Base-by-base conservation (phyloP, 35 echinoderm and acorn worm genomes). In the Lytechinus pictus region DNA sequence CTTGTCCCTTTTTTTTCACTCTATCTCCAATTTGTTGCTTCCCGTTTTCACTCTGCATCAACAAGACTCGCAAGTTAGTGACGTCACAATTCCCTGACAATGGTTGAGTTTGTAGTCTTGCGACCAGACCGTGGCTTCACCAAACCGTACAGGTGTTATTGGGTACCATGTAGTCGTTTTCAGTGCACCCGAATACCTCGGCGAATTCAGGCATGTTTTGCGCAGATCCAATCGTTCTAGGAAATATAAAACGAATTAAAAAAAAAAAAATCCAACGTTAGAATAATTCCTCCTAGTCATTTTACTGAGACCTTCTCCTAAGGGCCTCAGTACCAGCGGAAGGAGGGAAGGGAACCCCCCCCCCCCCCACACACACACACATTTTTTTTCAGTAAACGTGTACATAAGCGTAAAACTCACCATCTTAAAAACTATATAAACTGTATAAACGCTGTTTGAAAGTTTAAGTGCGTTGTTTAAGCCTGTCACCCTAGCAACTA, bases 181-280 rank as follows among this genome's bases (percentile, higher is more conserved):
- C 19, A 53, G 55, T 93, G 10, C 92, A 93, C 3, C 92, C 92
- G 57, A 93, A 93, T 5, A 93, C 92, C 10, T 54, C 10, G 53
- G 92, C 92, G 54, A 93, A 93, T n/a, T 93, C 92, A 54, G 92
- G 92, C 92, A 93, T 93, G 54, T 93, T 93, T 54, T 93, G 92
- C 12, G 92, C 92, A 21, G 92, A 54, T 55, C 92, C 92, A 10
- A 93, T 93, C 12, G 92, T 93, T 57, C 92, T 93, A 27, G 5
- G 53, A 24, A 57, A 93, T 53, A 16, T 27, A 9, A 57, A 57
- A 24, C n/a, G 54, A 93, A n/a, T 57, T 27, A 9, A 3, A 10
- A 90, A 29, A 52, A 24, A 79, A 5, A 72, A 24, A 13, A 24
- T 24, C 5, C 19, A 5, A 72, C 24, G 61, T 72, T 16, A 66